These are phyloP conservation scores for Python bivittatus DNA, from an alignment of 2,113 vertebrate species.

Conservation along the genomic window DNA sequence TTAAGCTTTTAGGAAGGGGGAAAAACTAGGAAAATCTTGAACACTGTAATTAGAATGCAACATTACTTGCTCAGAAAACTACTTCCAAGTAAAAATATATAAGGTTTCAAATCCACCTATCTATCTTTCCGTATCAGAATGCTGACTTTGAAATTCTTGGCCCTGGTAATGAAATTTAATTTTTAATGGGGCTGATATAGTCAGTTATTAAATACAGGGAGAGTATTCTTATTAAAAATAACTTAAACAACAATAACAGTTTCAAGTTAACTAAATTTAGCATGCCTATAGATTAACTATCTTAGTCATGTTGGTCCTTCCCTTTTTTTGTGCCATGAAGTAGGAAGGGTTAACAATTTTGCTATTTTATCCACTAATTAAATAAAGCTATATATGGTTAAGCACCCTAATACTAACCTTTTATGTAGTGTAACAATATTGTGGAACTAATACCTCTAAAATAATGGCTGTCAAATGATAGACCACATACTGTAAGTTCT, in stretches of 20 bases:
- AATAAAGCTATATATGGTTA: background rate
- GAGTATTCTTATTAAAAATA: background rate
- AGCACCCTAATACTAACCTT: background rate
- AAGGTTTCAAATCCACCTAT: background rate
- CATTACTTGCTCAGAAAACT: background rate
- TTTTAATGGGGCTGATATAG: background rate
- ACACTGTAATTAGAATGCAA: background rate
- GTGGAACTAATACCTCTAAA: background rate
- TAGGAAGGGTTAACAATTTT: background rate
- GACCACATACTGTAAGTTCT: background rate
- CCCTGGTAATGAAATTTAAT: background rate
- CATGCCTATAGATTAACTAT: background rate
- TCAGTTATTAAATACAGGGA: background rate
- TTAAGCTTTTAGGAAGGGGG: conserved; percentile 3
- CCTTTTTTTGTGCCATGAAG: background rate
- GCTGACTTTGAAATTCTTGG: background rate
- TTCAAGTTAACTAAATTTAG: background rate
- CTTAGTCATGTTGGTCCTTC: background rate
- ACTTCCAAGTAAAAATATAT: background rate
- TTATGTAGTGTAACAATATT: background rate
- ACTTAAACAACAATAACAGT: background rate
- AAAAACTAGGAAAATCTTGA: background rate
- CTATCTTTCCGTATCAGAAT: background rate
- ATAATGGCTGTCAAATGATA: background rate
- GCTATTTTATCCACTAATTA: background rate